A percentile compares a stretch with the other conserved stretches of the same genome.
phyloP scores from a whole-genome alignment of 2,888 invertebrate species.

The Chrysopilus asiliformis region DNA sequence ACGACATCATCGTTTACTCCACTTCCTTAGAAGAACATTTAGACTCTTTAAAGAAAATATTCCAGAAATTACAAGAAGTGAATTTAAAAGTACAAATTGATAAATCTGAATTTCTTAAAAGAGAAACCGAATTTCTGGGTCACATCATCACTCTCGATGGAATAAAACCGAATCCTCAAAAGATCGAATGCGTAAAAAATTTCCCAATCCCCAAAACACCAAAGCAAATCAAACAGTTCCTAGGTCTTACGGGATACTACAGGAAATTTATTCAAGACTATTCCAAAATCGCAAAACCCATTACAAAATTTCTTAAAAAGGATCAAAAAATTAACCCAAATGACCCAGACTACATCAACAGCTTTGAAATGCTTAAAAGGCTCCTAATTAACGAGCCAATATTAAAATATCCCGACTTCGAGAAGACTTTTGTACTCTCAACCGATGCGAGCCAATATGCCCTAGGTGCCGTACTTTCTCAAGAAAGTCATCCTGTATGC shows the following conservation, averaged over 20 bases:
- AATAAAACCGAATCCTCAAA: constrained; percentile 16
- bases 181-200: constrained; percentile 12
- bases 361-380: constrained; percentile 6
- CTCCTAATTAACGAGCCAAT: too few species aligned
- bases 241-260: too few species aligned
- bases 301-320: constrained; percentile 11
- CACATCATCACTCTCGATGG: constrained; percentile 18
- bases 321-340: constrained; percentile 8
- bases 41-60: too few species aligned
- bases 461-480: constrained; percentile 20
- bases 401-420: constrained; percentile 11
- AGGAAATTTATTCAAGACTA: too few species aligned
- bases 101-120: constrained; percentile 15
- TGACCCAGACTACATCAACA: constrained; percentile 5
- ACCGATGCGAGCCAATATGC: constrained; percentile 21
- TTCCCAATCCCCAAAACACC: constrained; percentile 13
- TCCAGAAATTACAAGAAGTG: too few species aligned
- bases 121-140: constrained; percentile 18
- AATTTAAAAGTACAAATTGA: too few species aligned
- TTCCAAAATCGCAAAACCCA: too few species aligned
- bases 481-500: constrained; percentile 19
- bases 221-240: too few species aligned
- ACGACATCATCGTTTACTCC: constrained; percentile 18
- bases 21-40: too few species aligned
- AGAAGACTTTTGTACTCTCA: constrained; percentile 19